Evolutionary conservation across 1,140 invertebrate species (phyloP).

Genomic region (Conus betulinus): DNA sequence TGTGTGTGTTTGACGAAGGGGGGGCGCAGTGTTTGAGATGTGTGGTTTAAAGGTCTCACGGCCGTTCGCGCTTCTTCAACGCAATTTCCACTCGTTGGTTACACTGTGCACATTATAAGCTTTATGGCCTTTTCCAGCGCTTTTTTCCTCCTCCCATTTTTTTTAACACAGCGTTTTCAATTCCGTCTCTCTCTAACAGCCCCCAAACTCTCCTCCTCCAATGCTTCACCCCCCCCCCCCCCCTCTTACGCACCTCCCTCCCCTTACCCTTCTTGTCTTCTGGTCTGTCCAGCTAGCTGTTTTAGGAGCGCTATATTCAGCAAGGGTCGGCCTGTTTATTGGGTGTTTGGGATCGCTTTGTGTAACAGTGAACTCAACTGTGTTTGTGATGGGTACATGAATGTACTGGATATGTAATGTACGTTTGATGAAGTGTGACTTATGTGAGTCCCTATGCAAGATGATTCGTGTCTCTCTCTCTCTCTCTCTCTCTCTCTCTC

Average conservation of each 20-base stretch:
- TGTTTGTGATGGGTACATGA: too few species aligned
- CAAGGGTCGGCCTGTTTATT: too few species aligned
- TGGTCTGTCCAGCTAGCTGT: too few species aligned
- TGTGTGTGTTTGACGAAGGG: neutral
- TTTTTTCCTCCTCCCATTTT: neutral
- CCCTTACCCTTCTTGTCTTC: neutral
- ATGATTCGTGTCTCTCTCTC: neutral
- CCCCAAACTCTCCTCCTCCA: too few species aligned
- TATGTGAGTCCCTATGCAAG: too few species aligned
- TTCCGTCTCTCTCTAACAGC: neutral
- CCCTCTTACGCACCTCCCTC: too few species aligned
- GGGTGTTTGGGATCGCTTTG: too few species aligned
- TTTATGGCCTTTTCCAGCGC: neutral
- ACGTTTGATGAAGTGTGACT: too few species aligned
- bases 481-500: slow-evolving; percentile 14
- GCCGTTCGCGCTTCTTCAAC: neutral
- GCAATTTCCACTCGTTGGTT: neutral
- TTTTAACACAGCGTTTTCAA: neutral
- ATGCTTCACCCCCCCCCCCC: too few species aligned
- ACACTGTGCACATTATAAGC: neutral
- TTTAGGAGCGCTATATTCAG: too few species aligned
- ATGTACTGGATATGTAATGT: too few species aligned
- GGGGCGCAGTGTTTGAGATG: neutral
- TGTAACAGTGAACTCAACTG: too few species aligned
- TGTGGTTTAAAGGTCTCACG: neutral